Evolutionary conservation across 2,797 vertebrate species (phyloP).

Genomic region (Epinephelus awoara): DNA sequence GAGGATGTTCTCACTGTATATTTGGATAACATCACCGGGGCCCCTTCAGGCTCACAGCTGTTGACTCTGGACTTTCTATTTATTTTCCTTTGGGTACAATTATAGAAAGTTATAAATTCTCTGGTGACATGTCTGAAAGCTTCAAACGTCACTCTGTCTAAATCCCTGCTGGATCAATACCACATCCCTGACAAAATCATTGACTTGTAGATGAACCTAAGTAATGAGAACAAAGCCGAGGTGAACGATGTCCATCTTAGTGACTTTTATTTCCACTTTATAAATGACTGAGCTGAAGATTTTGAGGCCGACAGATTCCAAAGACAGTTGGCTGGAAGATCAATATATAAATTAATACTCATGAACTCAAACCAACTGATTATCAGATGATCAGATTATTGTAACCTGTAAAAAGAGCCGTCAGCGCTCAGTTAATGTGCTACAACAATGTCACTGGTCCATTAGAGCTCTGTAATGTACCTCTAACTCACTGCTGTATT

Average conservation of each 20-base stretch:
- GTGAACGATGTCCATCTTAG: slow-evolving; percentile 4
- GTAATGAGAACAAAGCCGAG: slow-evolving; percentile 10
- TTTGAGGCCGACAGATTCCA: neutral
- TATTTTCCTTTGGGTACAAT: slow-evolving; percentile 36
- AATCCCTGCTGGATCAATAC: slow-evolving; percentile 35
- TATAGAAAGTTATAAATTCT: neutral
- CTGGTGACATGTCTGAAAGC: neutral
- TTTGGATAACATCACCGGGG: neutral
- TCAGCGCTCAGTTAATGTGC: neutral
- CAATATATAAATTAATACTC: neutral
- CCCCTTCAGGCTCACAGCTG: slow-evolving; percentile 1
- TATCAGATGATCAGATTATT: neutral
- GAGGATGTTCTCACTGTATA: neutral
- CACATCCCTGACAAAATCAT: neutral
- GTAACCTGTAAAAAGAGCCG: slow-evolving; percentile 25
- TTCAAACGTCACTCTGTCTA: no score
- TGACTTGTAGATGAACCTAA: neutral
- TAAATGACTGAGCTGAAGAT: neutral
- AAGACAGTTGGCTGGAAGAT: neutral
- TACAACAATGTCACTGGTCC: slow-evolving; percentile 1
- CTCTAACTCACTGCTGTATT: slow-evolving; percentile 35
- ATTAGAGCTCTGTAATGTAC: neutral
- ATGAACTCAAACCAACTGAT: slow-evolving; percentile 9
- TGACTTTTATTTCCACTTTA: neutral
- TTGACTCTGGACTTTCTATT: slow-evolving; percentile 9